Percentiles rank a stretch among this genome's conserved stretches.
phyloP scores from a whole-genome alignment of 1,140 invertebrate genomes.

The Zaprionus kolodkinae region DNA sequence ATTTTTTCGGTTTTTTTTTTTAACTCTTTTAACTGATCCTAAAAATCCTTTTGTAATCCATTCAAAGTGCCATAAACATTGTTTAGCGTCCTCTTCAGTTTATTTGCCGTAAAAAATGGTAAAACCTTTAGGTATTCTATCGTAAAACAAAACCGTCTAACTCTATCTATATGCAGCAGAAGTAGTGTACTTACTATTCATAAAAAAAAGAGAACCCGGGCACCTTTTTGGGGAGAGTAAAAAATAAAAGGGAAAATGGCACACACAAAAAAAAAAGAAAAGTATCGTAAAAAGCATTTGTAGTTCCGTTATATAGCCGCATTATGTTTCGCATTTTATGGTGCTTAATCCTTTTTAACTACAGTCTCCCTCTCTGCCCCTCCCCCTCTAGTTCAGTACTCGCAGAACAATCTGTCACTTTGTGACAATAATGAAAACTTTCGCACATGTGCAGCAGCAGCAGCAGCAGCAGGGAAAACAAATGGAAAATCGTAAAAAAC shows the following conservation, averaged over 20 bases:
- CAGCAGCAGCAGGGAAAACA: constrained; percentile 2
- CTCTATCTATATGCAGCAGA: not conserved
- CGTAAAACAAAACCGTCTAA: constrained; percentile 1
- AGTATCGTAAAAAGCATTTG: constrained; percentile 32
- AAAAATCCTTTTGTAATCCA: not conserved
- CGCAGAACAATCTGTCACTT: constrained; percentile 50
- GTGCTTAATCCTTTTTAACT: constrained; percentile 50
- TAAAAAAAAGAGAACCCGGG: constrained; percentile 4
- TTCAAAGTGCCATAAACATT: not conserved
- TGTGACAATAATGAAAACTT: constrained; percentile 55
- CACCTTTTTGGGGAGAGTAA: not conserved
- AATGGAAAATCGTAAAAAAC: constrained; percentile 71
- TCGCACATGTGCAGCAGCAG: constrained; percentile 31
- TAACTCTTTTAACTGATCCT: not conserved
- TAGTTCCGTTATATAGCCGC: constrained; percentile 34
- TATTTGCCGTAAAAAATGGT: not conserved
- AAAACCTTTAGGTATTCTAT: not conserved
- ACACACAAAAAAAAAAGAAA: not conserved
- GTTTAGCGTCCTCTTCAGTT: not conserved
- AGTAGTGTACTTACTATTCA: constrained; percentile 3
- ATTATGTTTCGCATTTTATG: constrained; percentile 48
- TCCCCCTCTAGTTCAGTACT: not conserved
- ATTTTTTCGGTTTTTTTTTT: not conserved
- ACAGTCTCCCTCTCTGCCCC: not conserved
- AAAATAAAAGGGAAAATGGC: not conserved